phyloP scores from a whole-genome alignment of 2,888 invertebrate species.

The Rhodophaea formosa region DNA sequence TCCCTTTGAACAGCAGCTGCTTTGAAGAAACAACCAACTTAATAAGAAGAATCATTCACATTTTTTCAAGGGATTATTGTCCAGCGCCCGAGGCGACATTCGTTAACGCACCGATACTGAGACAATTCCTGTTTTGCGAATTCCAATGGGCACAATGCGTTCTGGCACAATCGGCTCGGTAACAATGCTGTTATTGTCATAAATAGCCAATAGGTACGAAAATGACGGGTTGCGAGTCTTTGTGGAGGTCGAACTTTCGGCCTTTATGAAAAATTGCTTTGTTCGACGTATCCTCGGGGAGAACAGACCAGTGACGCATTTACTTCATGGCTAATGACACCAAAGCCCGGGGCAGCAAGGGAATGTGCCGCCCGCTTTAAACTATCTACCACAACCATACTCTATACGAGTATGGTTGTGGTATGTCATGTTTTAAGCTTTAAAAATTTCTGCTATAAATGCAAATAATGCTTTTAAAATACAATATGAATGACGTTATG shows the following conservation, averaged over 20 bases:
- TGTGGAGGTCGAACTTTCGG: slow-evolving; percentile 65
- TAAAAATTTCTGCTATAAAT: no score
- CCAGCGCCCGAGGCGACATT: slow-evolving; percentile 50
- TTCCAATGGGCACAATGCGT: slow-evolving; percentile 62
- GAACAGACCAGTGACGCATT: slow-evolving; percentile 25
- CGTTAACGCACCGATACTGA: slow-evolving; percentile 63
- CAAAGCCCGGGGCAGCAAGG: no score
- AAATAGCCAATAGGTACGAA: slow-evolving; percentile 80
- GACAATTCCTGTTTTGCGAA: slow-evolving; percentile 78
- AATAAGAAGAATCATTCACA: slow-evolving; percentile 25
- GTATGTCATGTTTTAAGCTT: no score
- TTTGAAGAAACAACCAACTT: slow-evolving; percentile 26
- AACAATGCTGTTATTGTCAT: slow-evolving; percentile 75
- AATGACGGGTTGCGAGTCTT: slow-evolving; percentile 77
- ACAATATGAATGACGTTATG: no score
- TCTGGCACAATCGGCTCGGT: slow-evolving; percentile 56
- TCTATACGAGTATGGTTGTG: no score
- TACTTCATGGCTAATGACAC: no score
- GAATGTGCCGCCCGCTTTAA: no score
- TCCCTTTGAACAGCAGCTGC: slow-evolving; percentile 25
- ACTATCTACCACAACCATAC: no score
- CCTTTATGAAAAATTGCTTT: slow-evolving; percentile 70
- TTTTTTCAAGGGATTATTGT: slow-evolving; percentile 31
- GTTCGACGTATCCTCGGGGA: slow-evolving; percentile 74
- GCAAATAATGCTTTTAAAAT: no score